phyloP scores from a whole-genome alignment of 30 jellyfish, hydroid and myxozoan genomes.

The Hydractinia symbiolongicarpus region DNA sequence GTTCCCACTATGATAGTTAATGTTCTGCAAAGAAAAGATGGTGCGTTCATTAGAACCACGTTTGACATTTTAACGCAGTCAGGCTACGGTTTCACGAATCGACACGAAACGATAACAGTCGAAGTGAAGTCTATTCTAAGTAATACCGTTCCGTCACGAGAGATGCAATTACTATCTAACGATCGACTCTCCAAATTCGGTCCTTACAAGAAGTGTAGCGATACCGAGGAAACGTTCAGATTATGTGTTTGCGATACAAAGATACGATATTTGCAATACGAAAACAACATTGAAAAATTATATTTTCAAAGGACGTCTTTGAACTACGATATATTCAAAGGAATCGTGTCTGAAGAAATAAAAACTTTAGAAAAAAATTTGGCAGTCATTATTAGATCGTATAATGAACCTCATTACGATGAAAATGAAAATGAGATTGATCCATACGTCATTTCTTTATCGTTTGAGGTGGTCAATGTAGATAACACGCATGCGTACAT shows the following conservation, averaged over 20 bases:
- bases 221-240: slow-evolving; percentile 44
- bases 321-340: background rate
- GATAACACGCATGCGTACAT: background rate
- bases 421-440: background rate
- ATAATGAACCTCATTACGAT: slow-evolving; percentile 5
- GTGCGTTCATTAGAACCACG: slow-evolving; percentile 42
- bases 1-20: slow-evolving; percentile 44
- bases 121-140: slow-evolving; percentile 48
- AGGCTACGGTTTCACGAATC: slow-evolving; percentile 58
- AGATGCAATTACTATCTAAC: slow-evolving; percentile 46
- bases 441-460: slow-evolving; percentile 10
- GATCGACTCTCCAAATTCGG: slow-evolving; percentile 84
- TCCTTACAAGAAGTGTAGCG: slow-evolving; percentile 65
- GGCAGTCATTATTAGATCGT: background rate
- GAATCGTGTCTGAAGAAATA: slow-evolving; percentile 14
- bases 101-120: slow-evolving; percentile 50
- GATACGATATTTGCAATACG: background rate
- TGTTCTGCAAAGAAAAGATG: slow-evolving; percentile 58
- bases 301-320: background rate
- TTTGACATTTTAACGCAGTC: slow-evolving; percentile 50
- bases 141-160: slow-evolving; percentile 9
- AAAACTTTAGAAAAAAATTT: background rate
- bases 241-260: slow-evolving; percentile 68
- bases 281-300: background rate
- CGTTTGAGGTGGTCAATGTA: slow-evolving; percentile 25